Conservation (phyloP, 2,888 invertebrate species). For the Galerucella nymphaeae region DNA sequence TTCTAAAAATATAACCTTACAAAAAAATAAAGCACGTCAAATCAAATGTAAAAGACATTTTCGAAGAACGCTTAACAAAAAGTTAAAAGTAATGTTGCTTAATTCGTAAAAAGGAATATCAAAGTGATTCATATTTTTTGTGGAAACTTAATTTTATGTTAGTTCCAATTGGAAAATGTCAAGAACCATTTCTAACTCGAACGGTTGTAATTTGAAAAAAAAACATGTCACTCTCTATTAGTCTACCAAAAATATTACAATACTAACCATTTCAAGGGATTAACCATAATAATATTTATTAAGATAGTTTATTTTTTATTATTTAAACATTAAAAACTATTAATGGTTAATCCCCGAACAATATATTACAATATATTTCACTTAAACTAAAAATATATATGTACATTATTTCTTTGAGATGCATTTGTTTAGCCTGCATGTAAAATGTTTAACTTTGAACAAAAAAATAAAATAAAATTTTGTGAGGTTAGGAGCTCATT, state of each 20-base stretch:
- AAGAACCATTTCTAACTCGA: no score
- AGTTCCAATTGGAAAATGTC: no score
- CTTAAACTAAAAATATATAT: not conserved
- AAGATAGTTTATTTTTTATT: no score
- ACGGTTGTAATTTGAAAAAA: not conserved
- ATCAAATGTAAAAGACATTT: conserved; percentile 12
- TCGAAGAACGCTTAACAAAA: not conserved
- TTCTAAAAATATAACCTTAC: conserved; percentile 30
- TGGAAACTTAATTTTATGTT: not conserved
- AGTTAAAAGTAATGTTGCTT: not conserved
- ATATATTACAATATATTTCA: conserved; percentile 4
- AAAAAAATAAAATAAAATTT: not conserved
- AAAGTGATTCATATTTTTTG: not conserved
- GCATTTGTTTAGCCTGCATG: not conserved
- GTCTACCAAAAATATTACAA: not conserved
- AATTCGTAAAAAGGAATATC: not conserved
- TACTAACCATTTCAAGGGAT: not conserved
- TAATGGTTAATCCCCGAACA: not conserved
- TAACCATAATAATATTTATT: not conserved
- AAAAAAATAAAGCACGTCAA: conserved; percentile 22
- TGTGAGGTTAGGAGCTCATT: not conserved
- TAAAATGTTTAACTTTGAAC: not conserved
- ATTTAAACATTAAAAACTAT: no score
- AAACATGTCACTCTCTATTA: not conserved
- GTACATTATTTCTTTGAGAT: not conserved